These are phyloP conservation scores for Zootoca vivipara DNA, from an alignment of 2,113 vertebrate genomes.

Conservation along the genomic window DNA sequence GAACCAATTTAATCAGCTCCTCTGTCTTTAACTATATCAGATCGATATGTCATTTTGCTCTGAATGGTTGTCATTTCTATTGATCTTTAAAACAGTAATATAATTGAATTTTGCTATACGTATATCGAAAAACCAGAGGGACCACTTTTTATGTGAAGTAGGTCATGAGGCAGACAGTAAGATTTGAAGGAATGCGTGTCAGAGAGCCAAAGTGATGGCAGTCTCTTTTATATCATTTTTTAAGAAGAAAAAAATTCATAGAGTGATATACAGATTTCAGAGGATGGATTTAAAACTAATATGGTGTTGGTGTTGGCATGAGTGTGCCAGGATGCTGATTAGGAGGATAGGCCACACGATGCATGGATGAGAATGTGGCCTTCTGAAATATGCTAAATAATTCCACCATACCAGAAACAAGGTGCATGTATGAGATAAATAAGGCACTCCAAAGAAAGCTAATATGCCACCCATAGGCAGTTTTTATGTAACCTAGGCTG, in stretches of 20 bases:
- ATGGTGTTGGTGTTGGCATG: too few species aligned
- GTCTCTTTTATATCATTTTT: neutral
- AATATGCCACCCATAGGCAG: neutral
- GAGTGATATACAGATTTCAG: neutral
- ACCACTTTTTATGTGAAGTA: neutral
- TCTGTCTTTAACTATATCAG: conserved; percentile 1
- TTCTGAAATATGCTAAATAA: neutral
- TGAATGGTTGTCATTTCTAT: neutral
- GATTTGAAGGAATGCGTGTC: neutral
- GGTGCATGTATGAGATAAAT: too few species aligned
- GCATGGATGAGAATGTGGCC: neutral
- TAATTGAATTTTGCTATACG: neutral
- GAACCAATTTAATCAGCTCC: conserved; percentile 47
- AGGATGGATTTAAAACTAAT: neutral
- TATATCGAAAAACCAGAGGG: neutral
- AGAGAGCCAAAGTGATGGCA: neutral
- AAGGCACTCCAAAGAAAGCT: neutral
- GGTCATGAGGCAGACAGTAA: neutral
- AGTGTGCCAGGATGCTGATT: neutral
- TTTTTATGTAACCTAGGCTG: neutral
- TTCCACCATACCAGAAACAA: neutral
- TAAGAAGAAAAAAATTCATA: too few species aligned
- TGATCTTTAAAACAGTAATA: neutral
- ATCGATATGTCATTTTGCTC: neutral
- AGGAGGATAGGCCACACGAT: too few species aligned